Evolutionary conservation across 1,140 invertebrate genomes (phyloP).

Genomic region (Panagrolaimus sp.): DNA sequence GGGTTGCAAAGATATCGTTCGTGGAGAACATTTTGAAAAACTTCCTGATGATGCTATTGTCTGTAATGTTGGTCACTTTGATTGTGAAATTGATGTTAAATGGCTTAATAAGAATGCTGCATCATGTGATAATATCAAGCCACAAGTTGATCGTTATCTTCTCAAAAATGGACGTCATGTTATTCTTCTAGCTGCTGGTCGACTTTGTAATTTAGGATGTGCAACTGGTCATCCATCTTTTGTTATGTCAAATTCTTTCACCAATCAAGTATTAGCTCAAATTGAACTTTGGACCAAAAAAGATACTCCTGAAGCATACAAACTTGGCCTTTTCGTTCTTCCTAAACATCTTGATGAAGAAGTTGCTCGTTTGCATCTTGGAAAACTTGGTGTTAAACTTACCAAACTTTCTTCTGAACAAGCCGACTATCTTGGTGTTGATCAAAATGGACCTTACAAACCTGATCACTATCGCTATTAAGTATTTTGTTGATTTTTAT

Average conservation of each 20-base stretch:
- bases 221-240: slow-evolving; percentile 97
- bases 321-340: slow-evolving; percentile 41
- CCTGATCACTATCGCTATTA: slow-evolving; percentile 95
- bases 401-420: slow-evolving; percentile 82
- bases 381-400: slow-evolving; percentile 91
- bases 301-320: slow-evolving; percentile 66
- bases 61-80: slow-evolving; percentile 98
- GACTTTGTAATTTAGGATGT: slow-evolving; percentile 95
- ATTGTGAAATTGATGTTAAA: slow-evolving; percentile 88
- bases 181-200: slow-evolving; percentile 87
- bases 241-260: slow-evolving; percentile 99
- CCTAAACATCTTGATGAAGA: slow-evolving; percentile 81
- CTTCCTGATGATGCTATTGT: slow-evolving; percentile 97
- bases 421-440: slow-evolving; percentile 81
- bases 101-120: slow-evolving; percentile 90
- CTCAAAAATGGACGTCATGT: slow-evolving; percentile 83
- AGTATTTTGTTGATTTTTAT: slow-evolving; percentile 32
- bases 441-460: slow-evolving; percentile 85
- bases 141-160: slow-evolving; percentile 93
- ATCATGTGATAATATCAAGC: slow-evolving; percentile 86
- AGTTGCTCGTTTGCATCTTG: slow-evolving; percentile 88
- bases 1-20: slow-evolving; percentile 92
- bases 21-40: slow-evolving; percentile 75
- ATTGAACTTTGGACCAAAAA: slow-evolving; percentile 95
- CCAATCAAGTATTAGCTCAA: slow-evolving; percentile 93